These are phyloP conservation scores for Paragorgia papillata DNA, from an alignment of 92 coral and sea anemone genomes.

Conservation along the genomic window DNA sequence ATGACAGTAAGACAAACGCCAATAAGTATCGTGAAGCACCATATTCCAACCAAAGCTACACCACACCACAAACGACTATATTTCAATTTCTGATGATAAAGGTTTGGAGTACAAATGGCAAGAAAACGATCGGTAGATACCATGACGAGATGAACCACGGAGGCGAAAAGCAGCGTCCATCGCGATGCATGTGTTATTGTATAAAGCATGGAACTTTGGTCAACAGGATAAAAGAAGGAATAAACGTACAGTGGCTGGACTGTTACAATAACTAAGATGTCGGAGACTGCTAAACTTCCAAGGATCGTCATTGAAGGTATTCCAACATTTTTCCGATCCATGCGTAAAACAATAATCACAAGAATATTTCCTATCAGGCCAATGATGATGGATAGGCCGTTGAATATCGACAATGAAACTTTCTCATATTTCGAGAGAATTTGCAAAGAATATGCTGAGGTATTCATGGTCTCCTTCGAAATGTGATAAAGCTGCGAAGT, in stretches of 20 bases:
- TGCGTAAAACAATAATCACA: conserved; percentile 2
- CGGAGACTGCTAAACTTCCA: conserved; percentile 34
- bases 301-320: conserved; percentile 29
- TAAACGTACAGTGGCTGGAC: conserved; percentile 37
- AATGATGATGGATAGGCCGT: conserved; percentile 17
- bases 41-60: not conserved
- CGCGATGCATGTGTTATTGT: conserved; percentile 18
- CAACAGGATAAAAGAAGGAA: conserved; percentile 17
- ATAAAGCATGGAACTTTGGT: not conserved
- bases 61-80: conserved; percentile 11
- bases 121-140: conserved; percentile 39
- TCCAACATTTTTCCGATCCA: conserved; percentile 6
- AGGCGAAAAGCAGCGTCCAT: conserved; percentile 25
- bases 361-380: conserved; percentile 37
- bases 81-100: conserved; percentile 27
- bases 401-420: conserved; percentile 20
- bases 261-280: conserved; percentile 20
- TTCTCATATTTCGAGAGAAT: conserved; percentile 21
- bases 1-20: not conserved
- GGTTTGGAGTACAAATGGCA: conserved; percentile 33
- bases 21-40: conserved; percentile 25
- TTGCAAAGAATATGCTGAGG: not conserved
- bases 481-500: too few relatives aligned
- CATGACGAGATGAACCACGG: conserved; percentile 25
- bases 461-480: conserved; percentile 29